Evolutionary conservation across 2,113 vertebrate species (phyloP), one percentile per base, ranked within the genome.

Genomic region (Eonycteris spelaea): DNA sequence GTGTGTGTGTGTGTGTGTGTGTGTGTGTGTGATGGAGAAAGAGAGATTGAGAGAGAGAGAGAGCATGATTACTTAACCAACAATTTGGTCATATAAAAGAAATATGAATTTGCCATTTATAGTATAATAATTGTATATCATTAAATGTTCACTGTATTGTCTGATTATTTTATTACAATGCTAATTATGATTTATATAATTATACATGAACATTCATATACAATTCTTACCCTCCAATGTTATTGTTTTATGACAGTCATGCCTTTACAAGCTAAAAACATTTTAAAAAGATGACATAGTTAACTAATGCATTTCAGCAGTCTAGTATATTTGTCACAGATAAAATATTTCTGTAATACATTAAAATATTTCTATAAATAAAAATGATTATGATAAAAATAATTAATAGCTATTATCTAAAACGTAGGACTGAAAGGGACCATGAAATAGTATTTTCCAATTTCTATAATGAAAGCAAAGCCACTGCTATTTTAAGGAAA

Each of bases 361-460:
- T 7, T 71, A 65, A 71, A 94, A 48, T 45, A 63, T 77, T 88
- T 78, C 43, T 71, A 57, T 61, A 59, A 35, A 87, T 63, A 71
- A 88, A 73, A 82, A 75, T 73, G 21, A 84, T 55, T 28, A 51
- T 45, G 45, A 73, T 80, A 16, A 94, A 65, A 57, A 48, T 75
- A 90, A 78, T 89, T 68, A 48, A 70, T 85, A 85, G 40, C 19
- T 77, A 59, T 65, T 85, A 92, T 40, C 77, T 91, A 86, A 96
- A 91, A 75, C 13, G 59, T 19, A 79, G n/a, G 14, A 38, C 10
- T 79, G 21, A 85, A 78, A 92, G 33, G 38, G 24, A 85, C 13
- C 38, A 84, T 43, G 30, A 92, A 84, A 73, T 45, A 65, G 38
- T 79, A 43, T 90, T 90, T 89, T 85, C 45, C n/a, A 71, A 51